Evolutionary conservation across 2,113 vertebrate genomes (phyloP).

Genomic region (Apaloderma vittatum): DNA sequence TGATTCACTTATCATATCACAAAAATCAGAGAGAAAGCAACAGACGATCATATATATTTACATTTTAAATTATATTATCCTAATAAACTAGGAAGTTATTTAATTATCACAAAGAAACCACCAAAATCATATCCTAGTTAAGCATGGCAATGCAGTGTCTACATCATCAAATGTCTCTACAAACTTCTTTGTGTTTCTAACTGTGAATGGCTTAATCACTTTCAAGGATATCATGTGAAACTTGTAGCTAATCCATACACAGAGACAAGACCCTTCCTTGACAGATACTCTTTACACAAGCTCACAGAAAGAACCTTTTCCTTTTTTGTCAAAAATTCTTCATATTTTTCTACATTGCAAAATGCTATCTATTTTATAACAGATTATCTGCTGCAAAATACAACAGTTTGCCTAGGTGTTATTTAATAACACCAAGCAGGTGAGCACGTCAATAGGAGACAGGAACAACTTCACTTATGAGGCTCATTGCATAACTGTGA

Average conservation of each 20-base stretch:
- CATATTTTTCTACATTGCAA: not conserved
- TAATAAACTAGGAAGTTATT: not conserved
- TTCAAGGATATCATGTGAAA: not conserved
- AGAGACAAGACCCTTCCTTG: not conserved
- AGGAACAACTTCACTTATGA: not conserved
- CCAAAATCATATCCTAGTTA: not conserved
- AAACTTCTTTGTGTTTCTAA: not conserved
- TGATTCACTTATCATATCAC: not conserved
- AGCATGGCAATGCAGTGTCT: not conserved
- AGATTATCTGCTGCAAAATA: not conserved
- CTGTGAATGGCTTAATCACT: not conserved
- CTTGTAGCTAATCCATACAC: not conserved
- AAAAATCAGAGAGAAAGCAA: not conserved
- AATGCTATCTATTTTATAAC: not conserved
- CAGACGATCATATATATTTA: not conserved
- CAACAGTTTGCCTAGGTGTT: not conserved
- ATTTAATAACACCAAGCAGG: not conserved
- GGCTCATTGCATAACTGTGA: not conserved
- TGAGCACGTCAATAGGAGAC: not conserved
- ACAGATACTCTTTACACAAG: not conserved
- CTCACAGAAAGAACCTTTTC: not conserved
- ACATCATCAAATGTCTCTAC: not conserved
- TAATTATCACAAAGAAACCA: not conserved
- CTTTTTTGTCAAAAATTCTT: not conserved
- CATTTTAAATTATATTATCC: not conserved